phyloP scores from a whole-genome alignment of 1,140 invertebrate species.

The Apis cerana region DNA sequence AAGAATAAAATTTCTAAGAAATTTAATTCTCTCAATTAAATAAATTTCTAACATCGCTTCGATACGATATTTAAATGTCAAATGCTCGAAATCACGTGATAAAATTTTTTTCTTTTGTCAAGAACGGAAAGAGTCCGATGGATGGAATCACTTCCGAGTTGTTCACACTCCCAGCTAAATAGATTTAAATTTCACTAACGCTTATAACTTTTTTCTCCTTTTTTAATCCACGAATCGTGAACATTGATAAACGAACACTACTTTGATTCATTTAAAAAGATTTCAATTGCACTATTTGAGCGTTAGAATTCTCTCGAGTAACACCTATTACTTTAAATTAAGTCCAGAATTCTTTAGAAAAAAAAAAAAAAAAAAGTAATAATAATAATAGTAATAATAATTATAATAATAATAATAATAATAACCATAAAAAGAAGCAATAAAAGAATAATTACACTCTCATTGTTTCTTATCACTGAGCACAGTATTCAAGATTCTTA shows the following conservation, averaged over 20 bases:
- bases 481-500: neutral
- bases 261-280: neutral
- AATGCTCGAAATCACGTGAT: neutral
- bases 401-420: no score
- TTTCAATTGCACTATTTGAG: constrained; percentile 27
- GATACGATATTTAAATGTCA: neutral
- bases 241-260: neutral
- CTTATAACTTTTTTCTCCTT: neutral
- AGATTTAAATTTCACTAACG: neutral
- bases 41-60: neutral
- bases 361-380: no score
- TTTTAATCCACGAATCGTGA: neutral
- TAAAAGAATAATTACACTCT: neutral
- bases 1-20: neutral
- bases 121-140: neutral
- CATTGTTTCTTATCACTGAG: neutral
- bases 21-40: neutral
- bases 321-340: neutral
- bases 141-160: neutral
- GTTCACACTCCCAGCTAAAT: neutral
- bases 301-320: neutral
- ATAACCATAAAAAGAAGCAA: neutral
- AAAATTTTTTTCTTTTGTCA: neutral
- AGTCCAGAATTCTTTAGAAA: neutral
- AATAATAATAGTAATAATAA: no score